Base-by-base conservation (phyloP, 2,113 vertebrate species). In the Pungitius pungitius region DNA sequence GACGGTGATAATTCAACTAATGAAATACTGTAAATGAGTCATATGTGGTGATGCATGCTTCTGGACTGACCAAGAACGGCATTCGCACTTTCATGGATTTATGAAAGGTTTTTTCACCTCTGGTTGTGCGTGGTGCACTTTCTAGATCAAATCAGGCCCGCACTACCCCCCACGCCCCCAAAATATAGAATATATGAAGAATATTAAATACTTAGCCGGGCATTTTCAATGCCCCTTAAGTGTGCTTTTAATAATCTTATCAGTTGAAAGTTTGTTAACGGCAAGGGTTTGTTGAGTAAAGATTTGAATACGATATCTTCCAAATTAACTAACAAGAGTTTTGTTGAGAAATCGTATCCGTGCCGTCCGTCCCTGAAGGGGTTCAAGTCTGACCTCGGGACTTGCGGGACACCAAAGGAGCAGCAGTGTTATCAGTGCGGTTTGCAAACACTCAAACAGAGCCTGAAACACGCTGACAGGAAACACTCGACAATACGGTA, bases 41-140 rank as follows among this genome's bases (percentile, higher is more conserved):
- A 82, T 77, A 58, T 54, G 92, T 85, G 87, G 71, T 85, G 74
- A 58, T 83, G 88, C 93, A 90, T 82, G 80, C 77, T 76, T 78
- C 40, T 60, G 54, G 68, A 73, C n/a, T 68, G 78, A 80, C 61
- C 52, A 40, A 49, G 56, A 71, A 76, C 26, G 49, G 27, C 1
- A 73, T 74, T 86, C 75, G 81, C 88, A 87, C 86, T 81, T 85
- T 75, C 9, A 60, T 82, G 72, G 57, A 73, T 54, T 87, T 87
- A 73, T 35, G 68, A 76, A 85, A 56, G 39, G 14, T 80, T 81
- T 74, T 81, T 80, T 79, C 60, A 69, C 39, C 61, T 84, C 59
- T 79, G 59, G 52, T 68, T 63, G 60, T 72, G 35, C 2, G 52
- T 83, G 78, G 64, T 74, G 77, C 58, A 71, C 58, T 88, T 87